phyloP scores from a whole-genome alignment of 2,888 invertebrate species.

The Megalurothrips usitatus region DNA sequence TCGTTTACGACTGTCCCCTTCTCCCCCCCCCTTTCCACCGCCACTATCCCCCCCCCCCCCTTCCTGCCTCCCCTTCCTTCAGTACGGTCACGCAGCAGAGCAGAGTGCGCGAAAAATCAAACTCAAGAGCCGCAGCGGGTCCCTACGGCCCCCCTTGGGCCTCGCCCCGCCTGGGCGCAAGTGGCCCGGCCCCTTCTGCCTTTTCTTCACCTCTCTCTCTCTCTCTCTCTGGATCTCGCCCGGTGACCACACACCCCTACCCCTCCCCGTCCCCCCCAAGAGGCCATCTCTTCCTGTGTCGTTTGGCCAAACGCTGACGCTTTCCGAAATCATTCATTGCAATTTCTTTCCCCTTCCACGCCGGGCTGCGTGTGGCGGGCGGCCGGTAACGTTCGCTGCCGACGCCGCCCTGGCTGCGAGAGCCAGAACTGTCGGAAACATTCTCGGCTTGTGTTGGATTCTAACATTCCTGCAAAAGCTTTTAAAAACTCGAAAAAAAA shows the following conservation, averaged over 20 bases:
- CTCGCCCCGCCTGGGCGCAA: neutral
- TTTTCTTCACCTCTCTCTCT: neutral
- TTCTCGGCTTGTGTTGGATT: too few species aligned
- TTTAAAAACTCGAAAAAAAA: too few species aligned
- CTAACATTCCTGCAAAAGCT: too few species aligned
- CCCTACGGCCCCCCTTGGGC: neutral
- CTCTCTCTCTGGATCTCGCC: neutral
- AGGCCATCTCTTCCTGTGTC: neutral
- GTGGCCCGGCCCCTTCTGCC: neutral
- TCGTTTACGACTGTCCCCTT: slow-evolving; percentile 14
- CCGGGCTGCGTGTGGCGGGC: too few species aligned
- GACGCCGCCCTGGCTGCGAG: too few species aligned
- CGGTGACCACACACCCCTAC: neutral
- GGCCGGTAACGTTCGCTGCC: too few species aligned
- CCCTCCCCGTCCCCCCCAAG: neutral
- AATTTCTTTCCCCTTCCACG: too few species aligned
- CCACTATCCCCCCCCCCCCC: neutral
- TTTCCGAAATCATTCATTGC: too few species aligned
- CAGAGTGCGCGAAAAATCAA: neutral
- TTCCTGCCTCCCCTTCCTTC: neutral
- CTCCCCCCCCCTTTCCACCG: neutral
- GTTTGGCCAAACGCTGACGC: neutral
- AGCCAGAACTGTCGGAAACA: too few species aligned
- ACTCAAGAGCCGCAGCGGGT: neutral
- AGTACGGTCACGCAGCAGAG: neutral